Evolutionary conservation across 2,888 invertebrate species (phyloP).

Genomic region (Exephanes ischioxanthus): DNA sequence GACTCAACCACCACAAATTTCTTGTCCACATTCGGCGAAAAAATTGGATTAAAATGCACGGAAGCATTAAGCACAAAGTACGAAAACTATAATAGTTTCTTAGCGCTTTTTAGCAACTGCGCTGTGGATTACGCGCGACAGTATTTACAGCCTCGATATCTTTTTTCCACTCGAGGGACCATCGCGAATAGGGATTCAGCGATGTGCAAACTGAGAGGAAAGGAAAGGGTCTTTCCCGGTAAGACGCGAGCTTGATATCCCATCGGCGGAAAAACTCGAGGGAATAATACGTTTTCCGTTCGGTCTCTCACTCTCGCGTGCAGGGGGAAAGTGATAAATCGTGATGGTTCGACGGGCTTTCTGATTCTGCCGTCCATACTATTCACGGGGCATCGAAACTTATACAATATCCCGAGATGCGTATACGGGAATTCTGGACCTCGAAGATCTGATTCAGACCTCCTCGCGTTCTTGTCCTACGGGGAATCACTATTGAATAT

Average conservation of each 20-base stretch:
- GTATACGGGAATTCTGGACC: background rate
- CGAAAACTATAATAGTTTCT: background rate
- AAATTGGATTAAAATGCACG: conserved; percentile 19
- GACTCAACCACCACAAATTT: no score
- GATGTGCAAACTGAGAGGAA: conserved; percentile 28
- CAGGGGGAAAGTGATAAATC: conserved; percentile 77
- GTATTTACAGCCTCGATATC: conserved; percentile 27
- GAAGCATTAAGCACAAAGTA: background rate
- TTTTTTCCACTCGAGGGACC: conserved; percentile 31
- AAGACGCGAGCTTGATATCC: conserved; percentile 60
- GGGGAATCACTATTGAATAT: conserved; percentile 64
- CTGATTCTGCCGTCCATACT: conserved; percentile 27
- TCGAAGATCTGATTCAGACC: conserved; percentile 20
- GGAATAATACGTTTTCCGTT: conserved; percentile 80
- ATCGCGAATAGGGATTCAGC: conserved; percentile 25
- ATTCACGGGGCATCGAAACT: conserved; percentile 33
- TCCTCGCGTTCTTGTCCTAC: conserved; percentile 23
- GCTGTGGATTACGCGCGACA: conserved; percentile 13
- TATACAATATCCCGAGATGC: conserved; percentile 11
- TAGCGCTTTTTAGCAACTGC: no score
- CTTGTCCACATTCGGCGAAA: background rate
- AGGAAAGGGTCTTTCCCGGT: conserved; percentile 31
- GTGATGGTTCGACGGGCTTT: conserved; percentile 74
- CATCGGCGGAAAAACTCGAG: conserved; percentile 73
- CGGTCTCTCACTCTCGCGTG: conserved; percentile 65